phyloP scores from a whole-genome alignment of 1,140 invertebrate genomes.

The Saccostrea glomerata region DNA sequence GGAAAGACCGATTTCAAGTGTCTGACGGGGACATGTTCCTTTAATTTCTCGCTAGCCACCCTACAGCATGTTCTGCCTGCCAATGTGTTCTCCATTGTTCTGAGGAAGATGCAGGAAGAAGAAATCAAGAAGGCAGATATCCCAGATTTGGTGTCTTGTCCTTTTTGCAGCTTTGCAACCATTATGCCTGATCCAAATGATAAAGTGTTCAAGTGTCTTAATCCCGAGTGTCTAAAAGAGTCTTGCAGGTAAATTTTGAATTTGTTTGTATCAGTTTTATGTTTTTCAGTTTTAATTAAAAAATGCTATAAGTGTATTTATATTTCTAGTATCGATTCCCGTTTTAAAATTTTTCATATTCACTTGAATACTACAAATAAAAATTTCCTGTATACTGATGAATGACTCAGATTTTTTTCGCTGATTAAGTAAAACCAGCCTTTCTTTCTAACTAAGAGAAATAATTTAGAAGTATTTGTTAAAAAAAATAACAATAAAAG shows the following conservation, averaged over 20 bases:
- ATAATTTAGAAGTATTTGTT: too few species aligned
- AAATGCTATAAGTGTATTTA: too few species aligned
- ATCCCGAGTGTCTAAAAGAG: conserved; percentile 84
- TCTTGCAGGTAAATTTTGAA: conserved; percentile 80
- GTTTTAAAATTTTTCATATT: too few species aligned
- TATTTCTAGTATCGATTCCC: too few species aligned
- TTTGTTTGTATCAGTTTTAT: not conserved
- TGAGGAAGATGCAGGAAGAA: conserved; percentile 81
- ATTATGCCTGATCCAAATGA: conserved; percentile 82
- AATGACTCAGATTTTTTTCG: too few species aligned
- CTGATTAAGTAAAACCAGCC: too few species aligned
- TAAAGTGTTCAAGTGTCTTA: conserved; percentile 84
- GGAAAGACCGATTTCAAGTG: conserved; percentile 81
- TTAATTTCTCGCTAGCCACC: conserved; percentile 65
- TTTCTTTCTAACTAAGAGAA: too few species aligned
- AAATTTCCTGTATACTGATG: too few species aligned
- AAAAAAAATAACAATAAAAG: too few species aligned
- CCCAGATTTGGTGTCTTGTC: conserved; percentile 83
- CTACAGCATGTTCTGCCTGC: conserved; percentile 79
- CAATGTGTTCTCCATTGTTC: conserved; percentile 81
- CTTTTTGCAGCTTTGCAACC: conserved; percentile 84
- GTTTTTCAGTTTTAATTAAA: too few species aligned
- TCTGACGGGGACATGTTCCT: conserved; percentile 74
- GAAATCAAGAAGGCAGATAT: conserved; percentile 83
- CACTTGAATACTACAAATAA: too few species aligned